These are phyloP conservation scores for Petromus typicus DNA, from an alignment of 2,113 vertebrate species.

Conservation along the genomic window DNA sequence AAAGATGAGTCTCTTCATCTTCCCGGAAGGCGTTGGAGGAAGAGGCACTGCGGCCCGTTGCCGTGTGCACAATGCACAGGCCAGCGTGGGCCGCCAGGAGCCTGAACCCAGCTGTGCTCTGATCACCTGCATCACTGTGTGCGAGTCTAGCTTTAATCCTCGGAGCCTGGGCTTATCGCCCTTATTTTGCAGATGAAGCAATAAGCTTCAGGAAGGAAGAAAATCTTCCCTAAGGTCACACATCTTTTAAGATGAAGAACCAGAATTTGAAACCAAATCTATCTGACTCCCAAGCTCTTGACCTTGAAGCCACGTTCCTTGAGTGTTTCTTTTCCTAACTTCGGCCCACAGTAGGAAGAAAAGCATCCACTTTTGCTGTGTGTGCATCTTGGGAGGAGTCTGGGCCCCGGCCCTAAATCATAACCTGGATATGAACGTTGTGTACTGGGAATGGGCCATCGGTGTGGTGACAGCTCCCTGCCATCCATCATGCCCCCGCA, in stretches of 20 bases:
- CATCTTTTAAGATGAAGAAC: not conserved
- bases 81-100: not conserved
- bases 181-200: not conserved
- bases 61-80: not conserved
- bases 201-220: not conserved
- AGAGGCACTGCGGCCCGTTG: not conserved
- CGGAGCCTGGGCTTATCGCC: not conserved
- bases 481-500: not conserved
- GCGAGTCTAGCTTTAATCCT: not conserved
- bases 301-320: not conserved
- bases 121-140: not conserved
- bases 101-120: not conserved
- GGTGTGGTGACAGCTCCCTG: conserved; percentile 3
- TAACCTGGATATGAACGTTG: conserved; percentile 19
- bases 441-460: conserved; percentile 60
- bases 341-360: conserved; percentile 1
- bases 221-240: not conserved
- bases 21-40: not conserved
- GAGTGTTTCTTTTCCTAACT: conserved; percentile 8
- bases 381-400: conserved; percentile 63
- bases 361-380: conserved; percentile 64
- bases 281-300: not conserved
- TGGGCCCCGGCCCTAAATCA: conserved; percentile 60
- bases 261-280: not conserved
- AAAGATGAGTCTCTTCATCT: not conserved